Percentiles rank a stretch among this genome's conserved stretches.
These are phyloP conservation scores for Telmatherina bonti DNA, from an alignment of 2,797 vertebrate species.

Conservation along the genomic window DNA sequence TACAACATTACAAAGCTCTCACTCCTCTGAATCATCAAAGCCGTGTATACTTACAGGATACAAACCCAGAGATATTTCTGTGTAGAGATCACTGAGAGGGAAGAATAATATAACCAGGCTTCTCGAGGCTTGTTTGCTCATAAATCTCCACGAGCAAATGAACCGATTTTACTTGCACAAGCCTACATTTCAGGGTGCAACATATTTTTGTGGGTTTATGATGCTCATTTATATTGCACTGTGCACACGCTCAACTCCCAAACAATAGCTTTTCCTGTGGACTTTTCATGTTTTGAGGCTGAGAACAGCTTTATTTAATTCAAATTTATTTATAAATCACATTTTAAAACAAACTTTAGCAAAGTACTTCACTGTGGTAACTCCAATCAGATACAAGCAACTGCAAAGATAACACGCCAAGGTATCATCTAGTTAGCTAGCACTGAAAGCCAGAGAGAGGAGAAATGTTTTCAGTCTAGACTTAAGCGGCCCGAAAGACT, in stretches of 20 bases:
- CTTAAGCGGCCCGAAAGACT: too few species aligned
- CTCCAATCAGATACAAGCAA: too few species aligned
- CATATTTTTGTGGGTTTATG: conserved; percentile 23
- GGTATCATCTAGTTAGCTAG: too few species aligned
- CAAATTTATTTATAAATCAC: too few species aligned
- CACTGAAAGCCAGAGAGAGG: too few species aligned
- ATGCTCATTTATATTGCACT: conserved; percentile 5
- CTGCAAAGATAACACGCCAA: too few species aligned
- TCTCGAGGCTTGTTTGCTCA: conserved; percentile 55
- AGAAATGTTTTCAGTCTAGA: too few species aligned
- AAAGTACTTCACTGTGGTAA: too few species aligned
- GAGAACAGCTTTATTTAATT: conserved; percentile 35
- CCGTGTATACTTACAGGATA: conserved; percentile 26
- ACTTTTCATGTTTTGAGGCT: conserved; percentile 44
- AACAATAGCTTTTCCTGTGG: conserved; percentile 29
- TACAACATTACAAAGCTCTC: conserved; percentile 32
- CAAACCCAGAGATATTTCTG: conserved; percentile 36
- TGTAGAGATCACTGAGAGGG: conserved; percentile 33
- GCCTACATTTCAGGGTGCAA: conserved; percentile 11
- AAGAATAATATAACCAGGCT: conserved; percentile 36
- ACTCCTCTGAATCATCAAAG: conserved; percentile 45
- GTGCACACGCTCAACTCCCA: conserved; percentile 19
- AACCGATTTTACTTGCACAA: conserved; percentile 12
- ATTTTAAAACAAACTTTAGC: too few species aligned
- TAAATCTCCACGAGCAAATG: conserved; percentile 54